Evolutionary conservation across 1,140 invertebrate species (phyloP), one percentile per base, ranked within the genome.

Genomic region (Drosophila tropicalis): DNA sequence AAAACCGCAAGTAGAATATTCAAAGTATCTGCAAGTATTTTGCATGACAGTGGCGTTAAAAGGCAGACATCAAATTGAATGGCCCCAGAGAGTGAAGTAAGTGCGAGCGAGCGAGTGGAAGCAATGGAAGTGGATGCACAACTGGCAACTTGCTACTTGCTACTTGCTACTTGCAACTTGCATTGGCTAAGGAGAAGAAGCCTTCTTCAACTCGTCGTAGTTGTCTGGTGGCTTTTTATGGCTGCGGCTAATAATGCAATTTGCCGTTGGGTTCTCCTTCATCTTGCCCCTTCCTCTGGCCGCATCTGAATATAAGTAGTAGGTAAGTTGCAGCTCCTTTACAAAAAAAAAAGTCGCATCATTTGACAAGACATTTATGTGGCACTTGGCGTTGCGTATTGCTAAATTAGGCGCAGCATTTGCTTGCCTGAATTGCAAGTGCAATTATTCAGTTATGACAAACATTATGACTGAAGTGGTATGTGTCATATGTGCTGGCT

Each of bases 361-460:
- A 89, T 89, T 87, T 87, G 79, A 83, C 80, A 83, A 89, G 84
- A 87, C 83, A 89, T 87, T 87, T 87, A 87, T 87, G 83, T 76
- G 84, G 83, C 83, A 87, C 84, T 87, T 86, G 82, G 82, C 83
- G 79, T 87, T 81, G 75, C 80, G 44, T 67, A 69, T 79, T 76
- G 83, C 82, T 87, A 86, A 86, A 86, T 86, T 87, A 86, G 82
- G 83, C 82, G 62, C 83, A 86, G 69, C 72, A 76, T 41, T 41
- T 29, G 40, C 62, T 36, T 47, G 36, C 15, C 40, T 29, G 40
- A 39, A 67, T 39, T 54, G 67, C 64, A 51, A 58, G 40, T 40
- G 79, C 76, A 86, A 89, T 87, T 83, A 89, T 87, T 87, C 63
- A 87, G 84, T 80, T 87, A 89, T 87, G 83, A 89, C 76, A 76